phyloP scores from a whole-genome alignment of 1,140 invertebrate genomes.

The Andricus grossulariae region DNA sequence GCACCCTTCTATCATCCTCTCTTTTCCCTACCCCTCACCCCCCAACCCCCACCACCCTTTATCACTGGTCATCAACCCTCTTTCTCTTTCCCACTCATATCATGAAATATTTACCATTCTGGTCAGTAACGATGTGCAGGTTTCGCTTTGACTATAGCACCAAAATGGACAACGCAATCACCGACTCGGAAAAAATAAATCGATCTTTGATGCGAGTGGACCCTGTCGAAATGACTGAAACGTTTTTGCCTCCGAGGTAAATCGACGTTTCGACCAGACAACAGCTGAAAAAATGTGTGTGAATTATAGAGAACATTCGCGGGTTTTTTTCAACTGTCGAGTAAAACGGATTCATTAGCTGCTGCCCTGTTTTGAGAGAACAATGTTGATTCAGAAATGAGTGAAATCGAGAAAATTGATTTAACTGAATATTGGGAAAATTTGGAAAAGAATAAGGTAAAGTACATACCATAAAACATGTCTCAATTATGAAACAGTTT shows the following conservation, averaged over 20 bases:
- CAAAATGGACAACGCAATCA: slow-evolving; percentile 55
- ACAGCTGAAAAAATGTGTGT: slow-evolving; percentile 3
- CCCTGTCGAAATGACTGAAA: slow-evolving; percentile 13
- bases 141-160: slow-evolving; percentile 60
- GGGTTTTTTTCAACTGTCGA: too few relatives aligned
- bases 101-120: slow-evolving; percentile 67
- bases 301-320: slow-evolving; percentile 3
- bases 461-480: too few relatives aligned
- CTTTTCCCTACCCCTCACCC: not conserved
- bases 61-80: slow-evolving; percentile 10
- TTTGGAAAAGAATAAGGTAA: too few relatives aligned
- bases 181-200: slow-evolving; percentile 45
- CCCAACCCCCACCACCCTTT: not conserved
- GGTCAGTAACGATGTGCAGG: slow-evolving; percentile 58
- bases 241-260: slow-evolving; percentile 18
- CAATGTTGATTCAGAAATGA: too few relatives aligned
- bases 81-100: slow-evolving; percentile 45
- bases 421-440: too few relatives aligned
- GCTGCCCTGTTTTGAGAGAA: too few relatives aligned
- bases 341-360: too few relatives aligned
- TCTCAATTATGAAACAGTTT: too few relatives aligned
- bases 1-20: slow-evolving; percentile 31
- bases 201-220: slow-evolving; percentile 48
- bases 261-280: not conserved
- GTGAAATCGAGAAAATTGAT: too few relatives aligned